phyloP scores from a whole-genome alignment of 2,797 vertebrate genomes.

The Melanotaenia nigrans region DNA sequence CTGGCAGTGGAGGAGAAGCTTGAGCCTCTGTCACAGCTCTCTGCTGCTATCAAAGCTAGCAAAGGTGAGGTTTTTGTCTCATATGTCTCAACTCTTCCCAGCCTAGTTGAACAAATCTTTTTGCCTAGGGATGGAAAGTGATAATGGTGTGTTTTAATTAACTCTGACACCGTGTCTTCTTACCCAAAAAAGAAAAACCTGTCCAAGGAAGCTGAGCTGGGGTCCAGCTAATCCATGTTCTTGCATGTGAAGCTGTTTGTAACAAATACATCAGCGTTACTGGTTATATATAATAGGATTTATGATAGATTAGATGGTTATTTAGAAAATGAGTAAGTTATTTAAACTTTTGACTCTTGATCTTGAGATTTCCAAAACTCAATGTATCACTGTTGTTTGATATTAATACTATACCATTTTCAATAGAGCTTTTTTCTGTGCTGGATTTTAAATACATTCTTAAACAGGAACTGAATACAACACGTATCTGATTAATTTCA shows the following conservation, averaged over 20 bases:
- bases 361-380: neutral
- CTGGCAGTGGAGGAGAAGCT: neutral
- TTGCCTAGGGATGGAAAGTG: neutral
- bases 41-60: neutral
- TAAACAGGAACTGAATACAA: neutral
- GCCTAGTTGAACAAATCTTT: neutral
- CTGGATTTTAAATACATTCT: neutral
- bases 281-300: too few relatives aligned
- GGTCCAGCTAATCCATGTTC: too few relatives aligned
- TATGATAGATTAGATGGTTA: too few relatives aligned
- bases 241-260: too few relatives aligned
- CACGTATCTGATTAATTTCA: neutral
- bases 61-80: neutral
- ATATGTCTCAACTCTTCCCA: neutral
- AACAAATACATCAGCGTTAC: too few relatives aligned
- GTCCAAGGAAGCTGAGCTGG: neutral
- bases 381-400: neutral
- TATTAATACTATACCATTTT: neutral
- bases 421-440: too few relatives aligned
- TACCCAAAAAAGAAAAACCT: neutral
- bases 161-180: neutral
- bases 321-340: too few relatives aligned
- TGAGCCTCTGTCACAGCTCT: neutral
- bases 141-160: neutral
- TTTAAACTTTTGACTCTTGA: too few relatives aligned